Base-by-base conservation (phyloP, 2,113 vertebrate genomes). In the Ariopsis seemanni region DNA sequence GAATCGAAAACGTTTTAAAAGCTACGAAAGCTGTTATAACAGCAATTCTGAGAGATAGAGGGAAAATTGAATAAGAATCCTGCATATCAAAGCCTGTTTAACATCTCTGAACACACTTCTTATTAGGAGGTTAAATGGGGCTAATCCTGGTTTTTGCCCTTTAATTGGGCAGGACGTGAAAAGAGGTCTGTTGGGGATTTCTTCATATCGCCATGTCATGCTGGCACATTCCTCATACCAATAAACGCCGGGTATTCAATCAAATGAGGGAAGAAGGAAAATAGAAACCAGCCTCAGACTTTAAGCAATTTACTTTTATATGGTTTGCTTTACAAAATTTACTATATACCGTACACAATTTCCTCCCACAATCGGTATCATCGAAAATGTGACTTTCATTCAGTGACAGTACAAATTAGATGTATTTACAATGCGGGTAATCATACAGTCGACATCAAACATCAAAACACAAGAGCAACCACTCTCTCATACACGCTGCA, bases 291-390 rank as follows among this genome's bases (percentile, higher is more conserved):
- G 57, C 25, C 57, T 42, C 4, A 86, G 20, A 20, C 58, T 79
- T 88, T 78, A 88, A 86, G 69, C 53, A 88, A 90, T 86, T 88
- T 93, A 94, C 90, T 95, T 95, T 96, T 95, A 96, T 90, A 93
- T 95, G 95, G 92, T 96, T 96, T 95, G 92, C 93, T 95, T 96
- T 96, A 96, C 94, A 97, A 96, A 96, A 97, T 97, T 95, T 96
- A 97, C 94, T 97, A 94, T 96, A 94, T 96, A 96, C 94, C 95
- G 94, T 96, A 97, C 96, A 96, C 96, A 95, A 94, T 95, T 95
- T 94, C 95, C 96, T 96, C 96, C 96, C 95, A 93, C 94, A 95
- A 94, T 96, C 95, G 95, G 93, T 95, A 97, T 94, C 95, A 96
- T 96, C 95, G 96, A 96, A 95, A 93, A 93, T 94, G 85, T 90